These are phyloP conservation scores for Diabrotica virgifera DNA, from an alignment of 1,140 invertebrate genomes.

Conservation along the genomic window DNA sequence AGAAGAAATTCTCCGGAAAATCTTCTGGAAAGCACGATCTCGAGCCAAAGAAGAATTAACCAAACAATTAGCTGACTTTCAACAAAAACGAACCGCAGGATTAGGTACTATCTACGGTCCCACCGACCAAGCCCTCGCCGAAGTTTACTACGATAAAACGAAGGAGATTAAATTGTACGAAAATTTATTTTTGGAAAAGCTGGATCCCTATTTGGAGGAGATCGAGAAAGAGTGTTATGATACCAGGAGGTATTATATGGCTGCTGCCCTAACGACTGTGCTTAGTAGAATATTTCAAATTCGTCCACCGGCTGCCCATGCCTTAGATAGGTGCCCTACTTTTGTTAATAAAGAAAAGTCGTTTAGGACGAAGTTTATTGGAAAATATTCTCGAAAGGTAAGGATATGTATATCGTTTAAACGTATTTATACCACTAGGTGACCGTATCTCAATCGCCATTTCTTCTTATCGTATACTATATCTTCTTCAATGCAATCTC, in stretches of 20 bases:
- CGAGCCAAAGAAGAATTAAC: conserved; percentile 84
- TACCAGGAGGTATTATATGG: conserved; percentile 66
- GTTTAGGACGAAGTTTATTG: conserved; percentile 69
- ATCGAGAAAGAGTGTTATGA: conserved; percentile 68
- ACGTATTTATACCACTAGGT: too few species aligned
- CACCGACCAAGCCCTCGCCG: conserved; percentile 73
- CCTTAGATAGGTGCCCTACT: conserved; percentile 67
- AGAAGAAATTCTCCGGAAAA: conserved; percentile 82
- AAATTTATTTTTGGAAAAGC: conserved; percentile 67
- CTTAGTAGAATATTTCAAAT: conserved; percentile 70
- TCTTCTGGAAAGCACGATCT: conserved; percentile 83
- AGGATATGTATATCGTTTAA: background rate
- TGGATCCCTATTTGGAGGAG: conserved; percentile 71
- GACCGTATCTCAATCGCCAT: too few species aligned
- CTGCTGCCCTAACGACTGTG: conserved; percentile 76
- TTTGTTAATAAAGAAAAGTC: conserved; percentile 85
- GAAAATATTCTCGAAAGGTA: conserved; percentile 59
- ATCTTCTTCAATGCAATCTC: too few species aligned
- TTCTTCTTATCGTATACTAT: too few species aligned
- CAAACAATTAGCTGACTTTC: conserved; percentile 85
- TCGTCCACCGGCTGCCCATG: conserved; percentile 55
- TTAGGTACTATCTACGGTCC: conserved; percentile 87
- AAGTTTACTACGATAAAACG: conserved; percentile 76
- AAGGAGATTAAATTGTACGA: conserved; percentile 75
- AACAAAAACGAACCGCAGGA: conserved; percentile 85